Evolutionary conservation across 2,113 vertebrate genomes (phyloP).

Genomic region (Oplegnathus fasciatus): DNA sequence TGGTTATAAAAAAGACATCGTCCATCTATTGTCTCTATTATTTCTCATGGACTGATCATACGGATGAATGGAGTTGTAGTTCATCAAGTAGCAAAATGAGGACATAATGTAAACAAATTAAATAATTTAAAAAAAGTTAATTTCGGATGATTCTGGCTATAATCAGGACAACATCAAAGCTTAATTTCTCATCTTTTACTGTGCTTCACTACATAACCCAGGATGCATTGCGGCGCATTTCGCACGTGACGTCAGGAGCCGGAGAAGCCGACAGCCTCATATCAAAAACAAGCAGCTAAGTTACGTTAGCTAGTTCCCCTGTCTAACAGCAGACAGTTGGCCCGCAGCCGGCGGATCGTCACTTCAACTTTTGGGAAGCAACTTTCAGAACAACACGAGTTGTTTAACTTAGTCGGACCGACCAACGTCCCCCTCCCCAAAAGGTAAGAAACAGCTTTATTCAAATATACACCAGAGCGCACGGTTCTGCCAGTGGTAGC

Average conservation of each 20-base stretch:
- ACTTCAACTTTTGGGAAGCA: slow-evolving; percentile 70
- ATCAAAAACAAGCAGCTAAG: slow-evolving; percentile 76
- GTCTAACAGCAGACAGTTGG: slow-evolving; percentile 55
- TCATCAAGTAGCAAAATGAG: not conserved
- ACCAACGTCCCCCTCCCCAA: not conserved
- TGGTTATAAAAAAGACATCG: slow-evolving; percentile 18
- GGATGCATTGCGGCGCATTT: slow-evolving; percentile 20
- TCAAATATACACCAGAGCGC: not conserved
- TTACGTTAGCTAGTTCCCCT: slow-evolving; percentile 61
- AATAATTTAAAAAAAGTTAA: not conserved
- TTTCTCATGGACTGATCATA: not conserved
- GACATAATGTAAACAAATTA: not conserved
- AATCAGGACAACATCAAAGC: not conserved
- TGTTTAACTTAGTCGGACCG: slow-evolving; percentile 3
- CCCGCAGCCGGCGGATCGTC: slow-evolving; percentile 62
- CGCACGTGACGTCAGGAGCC: slow-evolving; percentile 63
- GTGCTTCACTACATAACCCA: slow-evolving; percentile 59
- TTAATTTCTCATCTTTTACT: accelerated
- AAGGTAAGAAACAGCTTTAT: slow-evolving; percentile 59
- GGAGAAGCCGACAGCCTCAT: slow-evolving; percentile 65
- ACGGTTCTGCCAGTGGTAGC: not conserved
- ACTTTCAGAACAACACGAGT: slow-evolving; percentile 55
- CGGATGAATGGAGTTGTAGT: not conserved
- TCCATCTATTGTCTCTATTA: not conserved
- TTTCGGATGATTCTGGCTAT: accelerated